Conservation (phyloP, 2,113 vertebrate species). For the Chrysochloris asiatica region DNA sequence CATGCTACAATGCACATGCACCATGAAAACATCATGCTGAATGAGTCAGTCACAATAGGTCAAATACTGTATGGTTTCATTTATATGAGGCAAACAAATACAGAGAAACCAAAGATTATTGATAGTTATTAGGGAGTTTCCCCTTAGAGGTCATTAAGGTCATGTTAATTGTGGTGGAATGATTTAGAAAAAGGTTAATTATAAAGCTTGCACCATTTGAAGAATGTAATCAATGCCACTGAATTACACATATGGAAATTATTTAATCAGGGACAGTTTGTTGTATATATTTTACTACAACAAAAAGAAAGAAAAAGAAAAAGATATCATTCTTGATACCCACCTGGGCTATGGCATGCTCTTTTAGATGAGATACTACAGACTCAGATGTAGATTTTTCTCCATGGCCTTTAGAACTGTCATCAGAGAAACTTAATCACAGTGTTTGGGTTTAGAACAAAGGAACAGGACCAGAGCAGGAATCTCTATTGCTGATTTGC, state of each 20-base stretch:
- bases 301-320: background rate
- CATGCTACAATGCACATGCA: too few species aligned
- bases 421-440: background rate
- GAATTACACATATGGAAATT: too few species aligned
- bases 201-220: background rate
- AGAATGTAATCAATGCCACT: background rate
- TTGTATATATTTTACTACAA: background rate
- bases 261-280: background rate
- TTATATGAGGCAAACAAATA: too few species aligned
- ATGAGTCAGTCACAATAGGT: too few species aligned
- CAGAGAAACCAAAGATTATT: background rate
- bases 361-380: rapidly evolving
- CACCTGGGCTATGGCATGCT: too few species aligned
- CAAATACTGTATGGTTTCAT: too few species aligned
- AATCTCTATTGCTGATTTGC: background rate
- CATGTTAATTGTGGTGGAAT: background rate
- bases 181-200: background rate
- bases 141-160: background rate
- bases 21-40: too few species aligned
- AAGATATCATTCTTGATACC: background rate
- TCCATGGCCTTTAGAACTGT: background rate
- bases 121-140: background rate
- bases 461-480: rapidly evolving
- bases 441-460: too few species aligned
- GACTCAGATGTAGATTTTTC: rapidly evolving